Base-by-base conservation (phyloP, 2,797 vertebrate species). In the Graptemys geographica region DNA sequence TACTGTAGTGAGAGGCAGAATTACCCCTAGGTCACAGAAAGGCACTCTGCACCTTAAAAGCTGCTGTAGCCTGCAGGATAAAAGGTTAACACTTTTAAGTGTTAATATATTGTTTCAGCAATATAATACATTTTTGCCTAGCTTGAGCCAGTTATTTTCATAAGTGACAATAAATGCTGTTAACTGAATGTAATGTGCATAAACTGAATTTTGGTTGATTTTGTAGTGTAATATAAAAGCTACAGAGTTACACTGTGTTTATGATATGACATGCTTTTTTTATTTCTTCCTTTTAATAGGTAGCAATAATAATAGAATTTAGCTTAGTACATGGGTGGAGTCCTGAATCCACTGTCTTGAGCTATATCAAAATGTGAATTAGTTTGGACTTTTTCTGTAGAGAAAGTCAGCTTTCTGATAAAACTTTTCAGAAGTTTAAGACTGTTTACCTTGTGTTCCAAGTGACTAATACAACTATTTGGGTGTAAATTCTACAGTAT, bases 41-140 rank as follows among this genome's bases (percentile, higher is more conserved):
- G n/a, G 28, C 11, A 33, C 9, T 72, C 18, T 1, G 2, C 87
- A 13, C 19, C 0, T 0, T 47, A 76, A 27, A 76, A 47, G 11
- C 25, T 2, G 16, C 23, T 51, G 33, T 28, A 28, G 57, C 57
- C 12, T n/a, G 16, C 31, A n/a, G 16, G 16, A 86, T 57, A 78
- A 44, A 51, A 79, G 25, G 23, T 37, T 79, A 31, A 21, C 47
- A 41, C 12, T 49, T 62, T 79, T 6, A 76, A 74, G 15, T 51
- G 23, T 51, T 62, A 62, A 19, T 44, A 19, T 21, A 56, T 52
- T 52, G 51, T 33, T 51, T 86, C 12, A 51, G n/a, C 12, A 7
- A 51, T 52, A 9, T 51, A 79, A 3, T 62, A 21, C 23, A 49
- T 23, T 51, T 41, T 44, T 74, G 23, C 21, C 23, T 44, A 6